Percentiles rank a stretch among this genome's conserved stretches.
Evolutionary conservation across 2,113 vertebrate genomes (phyloP).

Genomic region (Chamaetylas fuelleborni): DNA sequence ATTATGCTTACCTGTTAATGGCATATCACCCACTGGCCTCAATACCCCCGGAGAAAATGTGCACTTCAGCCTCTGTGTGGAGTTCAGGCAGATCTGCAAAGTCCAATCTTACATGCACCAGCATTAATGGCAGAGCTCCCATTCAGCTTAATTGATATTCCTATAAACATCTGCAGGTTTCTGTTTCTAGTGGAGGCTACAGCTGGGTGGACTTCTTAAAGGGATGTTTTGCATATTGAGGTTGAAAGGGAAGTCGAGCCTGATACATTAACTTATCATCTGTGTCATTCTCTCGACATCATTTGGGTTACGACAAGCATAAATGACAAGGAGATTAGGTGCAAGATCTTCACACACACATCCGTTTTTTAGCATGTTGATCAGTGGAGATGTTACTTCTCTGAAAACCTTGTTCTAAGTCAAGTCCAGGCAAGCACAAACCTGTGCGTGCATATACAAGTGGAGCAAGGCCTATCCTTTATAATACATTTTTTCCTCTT

Average conservation of each 20-base stretch:
- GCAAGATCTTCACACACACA: not conserved
- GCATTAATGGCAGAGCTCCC: not conserved
- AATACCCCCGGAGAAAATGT: not conserved
- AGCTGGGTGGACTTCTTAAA: slow-evolving; percentile 38
- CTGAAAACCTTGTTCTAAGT: slow-evolving; percentile 40
- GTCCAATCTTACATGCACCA: not conserved
- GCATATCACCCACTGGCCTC: not conserved
- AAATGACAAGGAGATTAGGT: slow-evolving; percentile 2
- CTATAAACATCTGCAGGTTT: slow-evolving; percentile 6
- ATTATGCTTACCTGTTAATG: not conserved
- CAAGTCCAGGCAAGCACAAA: slow-evolving; percentile 31
- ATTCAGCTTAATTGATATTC: slow-evolving; percentile 25
- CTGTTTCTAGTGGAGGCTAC: slow-evolving; percentile 23
- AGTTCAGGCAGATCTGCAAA: not conserved
- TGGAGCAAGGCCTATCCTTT: slow-evolving; percentile 12
- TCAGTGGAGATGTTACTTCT: slow-evolving; percentile 45
- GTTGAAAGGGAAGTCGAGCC: slow-evolving; percentile 18
- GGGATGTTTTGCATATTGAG: slow-evolving; percentile 24
- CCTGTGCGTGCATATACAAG: not conserved
- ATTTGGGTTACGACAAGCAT: slow-evolving; percentile 1
- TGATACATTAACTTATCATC: slow-evolving; percentile 15
- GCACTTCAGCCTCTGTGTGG: not conserved
- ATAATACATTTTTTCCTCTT: not conserved
- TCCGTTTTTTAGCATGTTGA: slow-evolving; percentile 56
- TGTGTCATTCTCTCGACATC: slow-evolving; percentile 19